Percentiles rank a stretch among this genome's conserved stretches.
Evolutionary conservation across 2,113 vertebrate genomes (phyloP).

Genomic region (Rhinogobius similis): DNA sequence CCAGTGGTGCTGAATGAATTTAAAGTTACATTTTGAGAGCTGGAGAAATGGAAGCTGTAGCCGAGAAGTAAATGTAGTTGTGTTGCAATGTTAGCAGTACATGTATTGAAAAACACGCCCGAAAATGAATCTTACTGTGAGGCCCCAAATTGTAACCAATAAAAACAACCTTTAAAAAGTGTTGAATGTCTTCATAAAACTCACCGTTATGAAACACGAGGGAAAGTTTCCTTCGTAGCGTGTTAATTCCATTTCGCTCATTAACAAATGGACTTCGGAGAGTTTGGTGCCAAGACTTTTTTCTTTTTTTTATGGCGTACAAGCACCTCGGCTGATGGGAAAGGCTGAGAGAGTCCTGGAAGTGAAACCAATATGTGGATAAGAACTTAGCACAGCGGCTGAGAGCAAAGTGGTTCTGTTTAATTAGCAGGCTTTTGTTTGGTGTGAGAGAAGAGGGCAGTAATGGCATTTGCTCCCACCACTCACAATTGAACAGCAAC

Average conservation of each 20-base stretch:
- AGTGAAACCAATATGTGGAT: conserved; percentile 31
- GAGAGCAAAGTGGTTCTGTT: neutral
- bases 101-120: neutral
- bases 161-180: neutral
- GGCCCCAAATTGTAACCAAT: neutral
- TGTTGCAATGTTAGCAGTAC: neutral
- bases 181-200: conserved; percentile 1
- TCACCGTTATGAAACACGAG: neutral
- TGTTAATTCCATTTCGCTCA: conserved; percentile 31
- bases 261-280: conserved; percentile 30
- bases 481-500: neutral
- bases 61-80: neutral
- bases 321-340: conserved; percentile 29
- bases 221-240: neutral
- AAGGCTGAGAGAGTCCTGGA: conserved; percentile 12
- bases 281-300: conserved; percentile 31
- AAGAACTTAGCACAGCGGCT: conserved; percentile 2
- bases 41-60: neutral
- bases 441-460: neutral
- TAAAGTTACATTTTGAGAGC: too few relatives aligned
- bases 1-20: too few relatives aligned
- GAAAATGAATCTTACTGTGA: neutral
- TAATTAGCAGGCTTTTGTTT: conserved; percentile 4
- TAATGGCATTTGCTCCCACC: neutral
- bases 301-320: conserved; percentile 12